phyloP scores from a whole-genome alignment of 2,113 vertebrate genomes.

The Bos indicus region DNA sequence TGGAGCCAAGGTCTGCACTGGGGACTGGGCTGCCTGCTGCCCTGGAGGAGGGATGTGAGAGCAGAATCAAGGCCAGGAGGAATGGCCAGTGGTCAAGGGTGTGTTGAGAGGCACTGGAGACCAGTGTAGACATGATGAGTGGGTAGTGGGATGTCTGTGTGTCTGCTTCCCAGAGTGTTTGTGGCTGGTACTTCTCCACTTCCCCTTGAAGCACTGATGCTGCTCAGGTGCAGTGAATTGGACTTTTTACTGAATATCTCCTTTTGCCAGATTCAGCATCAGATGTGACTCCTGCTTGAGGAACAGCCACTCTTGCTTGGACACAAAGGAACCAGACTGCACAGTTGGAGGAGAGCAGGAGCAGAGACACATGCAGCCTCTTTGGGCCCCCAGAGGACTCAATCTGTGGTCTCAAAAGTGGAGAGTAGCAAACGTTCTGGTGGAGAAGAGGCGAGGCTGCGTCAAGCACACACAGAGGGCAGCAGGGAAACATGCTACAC shows the following conservation, averaged over 20 bases:
- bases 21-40: too few relatives aligned
- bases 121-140: neutral
- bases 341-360: neutral
- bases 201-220: neutral
- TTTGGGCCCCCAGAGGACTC: neutral
- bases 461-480: neutral
- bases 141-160: neutral
- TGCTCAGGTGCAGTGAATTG: neutral
- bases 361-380: neutral
- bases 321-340: too few relatives aligned
- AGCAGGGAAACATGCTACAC: fast-evolving
- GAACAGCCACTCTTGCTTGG: neutral
- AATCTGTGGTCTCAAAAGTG: neutral
- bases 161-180: neutral
- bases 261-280: neutral
- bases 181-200: neutral
- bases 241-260: neutral
- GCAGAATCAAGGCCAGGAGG: neutral
- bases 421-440: neutral
- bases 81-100: neutral
- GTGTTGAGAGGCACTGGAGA: neutral
- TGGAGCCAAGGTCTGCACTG: neutral
- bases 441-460: too few relatives aligned
- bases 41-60: neutral
- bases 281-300: neutral